Percentiles rank a stretch among this genome's conserved stretches.
Evolutionary conservation across 2,113 vertebrate genomes (phyloP).

Genomic region (Gallinago paraguaiae): DNA sequence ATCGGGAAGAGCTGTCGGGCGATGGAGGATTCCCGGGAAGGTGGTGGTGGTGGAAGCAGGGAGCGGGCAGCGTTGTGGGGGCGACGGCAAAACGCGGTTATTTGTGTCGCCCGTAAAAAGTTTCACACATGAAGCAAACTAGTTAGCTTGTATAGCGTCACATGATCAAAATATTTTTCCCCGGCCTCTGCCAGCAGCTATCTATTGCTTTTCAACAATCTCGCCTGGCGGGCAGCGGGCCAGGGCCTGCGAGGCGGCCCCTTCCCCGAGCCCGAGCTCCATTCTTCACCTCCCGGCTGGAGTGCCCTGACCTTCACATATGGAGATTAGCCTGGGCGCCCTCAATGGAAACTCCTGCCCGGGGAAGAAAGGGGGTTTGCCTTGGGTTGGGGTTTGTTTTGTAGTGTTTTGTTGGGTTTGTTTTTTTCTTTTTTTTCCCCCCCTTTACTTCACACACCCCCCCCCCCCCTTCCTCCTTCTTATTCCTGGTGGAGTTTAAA

Average conservation of each 20-base stretch:
- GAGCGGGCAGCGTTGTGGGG: background rate
- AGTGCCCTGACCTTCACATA: constrained; percentile 87
- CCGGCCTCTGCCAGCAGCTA: constrained; percentile 77
- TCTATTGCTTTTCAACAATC: constrained; percentile 75
- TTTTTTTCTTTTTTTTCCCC: too few relatives aligned
- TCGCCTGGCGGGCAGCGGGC: constrained; percentile 77
- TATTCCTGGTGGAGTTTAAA: constrained; percentile 70
- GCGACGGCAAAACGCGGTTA: background rate
- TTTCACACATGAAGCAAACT: constrained; percentile 52
- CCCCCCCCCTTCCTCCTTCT: background rate
- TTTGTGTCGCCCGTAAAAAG: constrained; percentile 15
- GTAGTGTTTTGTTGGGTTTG: too few relatives aligned
- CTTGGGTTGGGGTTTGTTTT: background rate
- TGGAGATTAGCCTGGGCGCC: constrained; percentile 91
- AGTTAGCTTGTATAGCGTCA: constrained; percentile 66
- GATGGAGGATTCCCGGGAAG: background rate
- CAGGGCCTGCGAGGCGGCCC: constrained; percentile 76
- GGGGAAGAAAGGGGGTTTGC: constrained; percentile 64
- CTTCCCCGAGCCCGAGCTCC: constrained; percentile 71
- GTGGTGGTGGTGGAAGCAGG: background rate
- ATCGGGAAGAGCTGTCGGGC: background rate
- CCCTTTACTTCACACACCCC: too few relatives aligned
- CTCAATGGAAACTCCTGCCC: constrained; percentile 76
- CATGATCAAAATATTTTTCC: constrained; percentile 80
- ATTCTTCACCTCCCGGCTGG: constrained; percentile 78